phyloP scores from a whole-genome alignment of 2,113 vertebrate genomes.

The Periophthalmus modestus region DNA sequence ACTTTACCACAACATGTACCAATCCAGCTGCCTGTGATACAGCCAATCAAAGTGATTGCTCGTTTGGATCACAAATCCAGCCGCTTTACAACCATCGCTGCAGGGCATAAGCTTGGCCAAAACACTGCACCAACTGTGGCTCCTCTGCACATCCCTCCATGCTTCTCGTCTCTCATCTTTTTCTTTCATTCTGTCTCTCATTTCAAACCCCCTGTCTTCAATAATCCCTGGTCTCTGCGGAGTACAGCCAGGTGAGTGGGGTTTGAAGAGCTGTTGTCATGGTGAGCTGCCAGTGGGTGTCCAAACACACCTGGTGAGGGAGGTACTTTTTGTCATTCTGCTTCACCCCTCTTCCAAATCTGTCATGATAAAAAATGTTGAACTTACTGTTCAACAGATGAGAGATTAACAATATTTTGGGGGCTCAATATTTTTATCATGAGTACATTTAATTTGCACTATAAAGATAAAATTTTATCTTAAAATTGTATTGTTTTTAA shows the following conservation, averaged over 20 bases:
- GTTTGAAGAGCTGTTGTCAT: slow-evolving; percentile 51
- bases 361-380: background rate
- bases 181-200: slow-evolving; percentile 9
- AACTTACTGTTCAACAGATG: background rate
- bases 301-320: slow-evolving; percentile 49
- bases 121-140: slow-evolving; percentile 66
- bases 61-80: slow-evolving; percentile 31
- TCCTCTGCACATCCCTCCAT: slow-evolving; percentile 47
- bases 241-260: slow-evolving; percentile 44
- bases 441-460: too few relatives aligned
- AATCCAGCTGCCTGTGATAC: background rate
- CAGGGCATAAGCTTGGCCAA: slow-evolving; percentile 52
- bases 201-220: slow-evolving; percentile 17
- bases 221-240: slow-evolving; percentile 30
- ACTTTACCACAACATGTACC: background rate
- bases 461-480: too few relatives aligned
- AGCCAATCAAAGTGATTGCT: slow-evolving; percentile 31
- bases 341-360: background rate
- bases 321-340: background rate
- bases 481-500: too few relatives aligned
- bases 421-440: too few relatives aligned
- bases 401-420: too few relatives aligned
- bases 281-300: slow-evolving; percentile 43
- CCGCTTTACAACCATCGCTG: slow-evolving; percentile 43
- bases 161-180: background rate